A percentile compares a stretch with the other conserved stretches of the same genome.
phyloP scores from a whole-genome alignment of 2,888 invertebrate species.

The Pecten maximus region DNA sequence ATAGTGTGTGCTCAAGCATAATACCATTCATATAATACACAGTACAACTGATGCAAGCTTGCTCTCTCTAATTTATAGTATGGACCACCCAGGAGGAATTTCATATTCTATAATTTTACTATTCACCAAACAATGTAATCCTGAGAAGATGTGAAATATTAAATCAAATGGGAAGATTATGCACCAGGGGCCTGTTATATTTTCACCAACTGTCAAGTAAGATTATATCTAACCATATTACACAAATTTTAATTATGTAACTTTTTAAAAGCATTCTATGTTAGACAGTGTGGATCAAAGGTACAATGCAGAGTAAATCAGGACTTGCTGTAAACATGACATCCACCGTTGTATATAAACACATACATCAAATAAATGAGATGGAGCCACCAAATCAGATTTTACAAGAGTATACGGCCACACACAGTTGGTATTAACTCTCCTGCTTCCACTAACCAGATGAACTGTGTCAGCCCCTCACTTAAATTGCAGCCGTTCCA shows the following conservation, averaged over 20 bases:
- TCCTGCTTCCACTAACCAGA: constrained; percentile 22
- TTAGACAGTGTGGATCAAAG: constrained; percentile 9
- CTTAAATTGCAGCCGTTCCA: constrained; percentile 1
- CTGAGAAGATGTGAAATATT: constrained; percentile 31
- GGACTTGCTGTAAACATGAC: constrained; percentile 6
- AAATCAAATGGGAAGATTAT: constrained; percentile 30
- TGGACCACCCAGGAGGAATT: not conserved
- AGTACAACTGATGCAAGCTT: constrained; percentile 28
- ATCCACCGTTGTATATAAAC: constrained; percentile 16
- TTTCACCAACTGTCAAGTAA: not conserved
- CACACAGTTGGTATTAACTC: constrained; percentile 11
- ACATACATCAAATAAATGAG: constrained; percentile 33
- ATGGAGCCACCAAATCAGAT: constrained; percentile 20
- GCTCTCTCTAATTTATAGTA: not conserved
- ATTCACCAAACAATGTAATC: constrained; percentile 35
- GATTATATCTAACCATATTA: not conserved
- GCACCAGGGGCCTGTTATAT: not conserved
- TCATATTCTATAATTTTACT: constrained; percentile 20
- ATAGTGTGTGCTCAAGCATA: constrained; percentile 7
- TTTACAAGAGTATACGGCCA: constrained; percentile 4
- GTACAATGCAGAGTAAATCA: constrained; percentile 5
- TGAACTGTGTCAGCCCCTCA: constrained; percentile 15
- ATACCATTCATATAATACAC: not conserved
- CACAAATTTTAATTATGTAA: constrained; percentile 6
- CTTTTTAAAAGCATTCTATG: constrained; percentile 6